phyloP scores from a whole-genome alignment of 2,113 vertebrate genomes.

The Fregata magnificens region DNA sequence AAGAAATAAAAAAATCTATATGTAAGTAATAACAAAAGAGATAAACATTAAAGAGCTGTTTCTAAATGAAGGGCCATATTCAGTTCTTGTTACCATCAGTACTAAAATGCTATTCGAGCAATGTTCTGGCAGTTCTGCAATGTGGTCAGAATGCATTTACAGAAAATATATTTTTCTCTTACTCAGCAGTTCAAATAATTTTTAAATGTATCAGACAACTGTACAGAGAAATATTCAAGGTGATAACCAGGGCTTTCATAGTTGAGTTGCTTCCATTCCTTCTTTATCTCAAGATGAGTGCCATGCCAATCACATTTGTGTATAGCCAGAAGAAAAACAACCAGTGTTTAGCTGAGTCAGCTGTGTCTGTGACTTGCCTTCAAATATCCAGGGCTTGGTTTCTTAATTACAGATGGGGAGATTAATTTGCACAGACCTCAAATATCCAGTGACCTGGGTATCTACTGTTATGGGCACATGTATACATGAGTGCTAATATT shows the following conservation, averaged over 20 bases:
- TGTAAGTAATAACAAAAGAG: conserved; percentile 30
- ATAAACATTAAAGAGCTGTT: conserved; percentile 53
- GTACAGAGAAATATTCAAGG: not conserved
- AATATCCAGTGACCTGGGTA: not conserved
- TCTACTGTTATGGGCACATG: not conserved
- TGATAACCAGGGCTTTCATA: not conserved
- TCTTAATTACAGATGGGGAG: conserved; percentile 13
- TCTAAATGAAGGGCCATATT: not conserved
- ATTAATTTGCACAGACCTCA: not conserved
- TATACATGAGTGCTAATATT: not conserved
- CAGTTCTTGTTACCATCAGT: not conserved
- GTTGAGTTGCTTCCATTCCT: not conserved
- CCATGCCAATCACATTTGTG: not conserved
- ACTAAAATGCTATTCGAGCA: not conserved
- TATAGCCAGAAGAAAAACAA: not conserved
- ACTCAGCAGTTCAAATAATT: not conserved
- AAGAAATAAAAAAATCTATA: conserved; percentile 8
- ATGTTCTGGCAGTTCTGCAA: not conserved
- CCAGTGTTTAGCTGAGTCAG: conserved; percentile 6
- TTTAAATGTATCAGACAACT: not conserved
- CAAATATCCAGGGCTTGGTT: not conserved
- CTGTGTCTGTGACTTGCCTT: not conserved
- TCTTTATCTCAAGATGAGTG: not conserved
- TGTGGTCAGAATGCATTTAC: not conserved
- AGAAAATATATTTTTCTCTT: not conserved